Base-by-base conservation (phyloP, 1,140 invertebrate genomes). In the Sitophilus oryzae region DNA sequence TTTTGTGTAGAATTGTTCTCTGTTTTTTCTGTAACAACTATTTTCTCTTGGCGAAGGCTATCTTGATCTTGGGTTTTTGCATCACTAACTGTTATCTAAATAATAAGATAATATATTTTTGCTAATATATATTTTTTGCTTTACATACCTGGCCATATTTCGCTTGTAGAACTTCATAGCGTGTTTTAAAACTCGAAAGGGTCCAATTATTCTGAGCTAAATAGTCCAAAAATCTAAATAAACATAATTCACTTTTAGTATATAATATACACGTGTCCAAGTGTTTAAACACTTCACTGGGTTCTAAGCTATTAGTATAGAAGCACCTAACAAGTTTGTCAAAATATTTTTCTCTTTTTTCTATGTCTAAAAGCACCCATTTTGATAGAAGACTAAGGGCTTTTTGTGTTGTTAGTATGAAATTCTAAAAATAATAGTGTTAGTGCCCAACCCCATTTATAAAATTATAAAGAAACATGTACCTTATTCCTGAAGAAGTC, bases 161-260 rank as follows among this genome's bases (percentile, higher is more conserved):
- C 11, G 71, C 64, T 51, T 78, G 73, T 16, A 82, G 58, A 3
- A 70, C 67, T 49, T 74, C 71, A 67, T 80, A 81, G 50, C 69
- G 67, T 37, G 69, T 70, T 44, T 72, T 71, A 59, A 79, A 80
- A 43, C 77, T 77, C 19, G 73, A 71, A 14, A 79, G 65, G 46
- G 77, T 72, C 57, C 81, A 71, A 53, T 74, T 73, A 62, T 79
- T 78, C 53, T 79, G 76, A 52, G 76, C 72, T 48, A 85, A 69
- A 55, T 73, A 75, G 56, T 81, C 74, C 18, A 85, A 66, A 49
- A 84, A 66, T 52, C 79, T 73, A 64, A 77, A 82, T 45, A 72
- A 68, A 59, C 73, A 78, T 23, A 71, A 60, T 62, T 79, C 76
- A 57, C 75, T 79, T 38, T 74, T 73, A 16, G 62, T 65, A 60